These are phyloP conservation scores for Champsocephalus esox DNA, from an alignment of 2,797 vertebrate genomes.

Conservation along the genomic window DNA sequence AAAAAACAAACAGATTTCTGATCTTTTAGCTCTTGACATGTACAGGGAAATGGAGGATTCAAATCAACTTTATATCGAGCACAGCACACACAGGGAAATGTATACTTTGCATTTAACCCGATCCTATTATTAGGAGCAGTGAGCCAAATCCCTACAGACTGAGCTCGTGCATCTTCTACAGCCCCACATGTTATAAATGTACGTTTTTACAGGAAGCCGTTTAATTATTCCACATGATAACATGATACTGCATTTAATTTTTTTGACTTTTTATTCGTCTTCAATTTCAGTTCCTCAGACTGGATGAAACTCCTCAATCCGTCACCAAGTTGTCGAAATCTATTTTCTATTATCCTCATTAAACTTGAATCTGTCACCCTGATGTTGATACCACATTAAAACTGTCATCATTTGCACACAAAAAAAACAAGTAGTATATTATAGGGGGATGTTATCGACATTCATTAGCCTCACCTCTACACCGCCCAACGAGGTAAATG, in stretches of 20 bases:
- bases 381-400: constrained; percentile 1
- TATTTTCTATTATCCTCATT: constrained; percentile 6
- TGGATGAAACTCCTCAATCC: constrained; percentile 8
- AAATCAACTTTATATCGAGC: too few species aligned
- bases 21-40: constrained; percentile 15
- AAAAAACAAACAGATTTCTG: constrained; percentile 8
- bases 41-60: not conserved
- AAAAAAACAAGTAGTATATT: not conserved
- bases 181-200: not conserved
- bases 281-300: constrained; percentile 4
- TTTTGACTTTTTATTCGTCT: not conserved
- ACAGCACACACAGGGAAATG: too few species aligned
- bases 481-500: constrained; percentile 52
- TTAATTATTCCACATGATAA: not conserved
- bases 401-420: not conserved
- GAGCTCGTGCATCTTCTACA: too few species aligned
- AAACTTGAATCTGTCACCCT: constrained; percentile 14
- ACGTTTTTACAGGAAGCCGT: not conserved
- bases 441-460: constrained; percentile 22
- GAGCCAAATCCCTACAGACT: too few species aligned
- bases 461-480: constrained; percentile 58
- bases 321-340: constrained; percentile 24
- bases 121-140: too few species aligned
- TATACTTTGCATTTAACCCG: too few species aligned
- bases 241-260: not conserved